phyloP scores from a whole-genome alignment of 1,140 invertebrate species.

The Nymphalis io region DNA sequence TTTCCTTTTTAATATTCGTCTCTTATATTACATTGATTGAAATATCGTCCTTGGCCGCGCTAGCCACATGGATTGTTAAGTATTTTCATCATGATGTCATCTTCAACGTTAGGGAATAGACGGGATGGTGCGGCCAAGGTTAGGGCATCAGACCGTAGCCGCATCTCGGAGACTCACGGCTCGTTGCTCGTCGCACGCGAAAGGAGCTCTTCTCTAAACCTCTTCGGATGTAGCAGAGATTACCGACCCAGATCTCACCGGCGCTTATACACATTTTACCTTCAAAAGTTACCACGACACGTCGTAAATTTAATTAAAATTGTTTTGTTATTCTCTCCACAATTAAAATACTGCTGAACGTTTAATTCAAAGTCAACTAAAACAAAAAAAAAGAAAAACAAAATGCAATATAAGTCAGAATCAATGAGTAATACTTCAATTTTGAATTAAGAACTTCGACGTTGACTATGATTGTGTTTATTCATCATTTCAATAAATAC shows the following conservation, averaged over 20 bases:
- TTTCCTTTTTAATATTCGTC: constrained; percentile 72
- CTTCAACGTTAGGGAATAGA: constrained; percentile 53
- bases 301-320: constrained; percentile 48
- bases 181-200: constrained; percentile 61
- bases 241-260: constrained; percentile 62
- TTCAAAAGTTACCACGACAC: constrained; percentile 46
- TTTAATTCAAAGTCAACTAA: too few relatives aligned
- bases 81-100: constrained; percentile 66
- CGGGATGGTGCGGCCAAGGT: constrained; percentile 68
- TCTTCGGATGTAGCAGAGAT: constrained; percentile 30
- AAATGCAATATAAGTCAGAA: too few relatives aligned
- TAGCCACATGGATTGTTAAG: constrained; percentile 44
- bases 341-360: too few relatives aligned
- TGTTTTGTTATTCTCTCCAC: too few relatives aligned
- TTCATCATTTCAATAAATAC: too few relatives aligned
- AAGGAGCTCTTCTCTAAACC: constrained; percentile 51
- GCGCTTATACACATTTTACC: constrained; percentile 59
- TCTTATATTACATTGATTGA: constrained; percentile 58
- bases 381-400: too few relatives aligned
- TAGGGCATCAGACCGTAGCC: constrained; percentile 67
- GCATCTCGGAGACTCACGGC: constrained; percentile 58
- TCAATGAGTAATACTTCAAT: too few relatives aligned
- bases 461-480: too few relatives aligned
- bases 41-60: constrained; percentile 57
- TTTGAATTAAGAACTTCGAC: too few relatives aligned